These are phyloP conservation scores for Coluber constrictor DNA, from an alignment of 2,797 vertebrate species.

Conservation along the genomic window DNA sequence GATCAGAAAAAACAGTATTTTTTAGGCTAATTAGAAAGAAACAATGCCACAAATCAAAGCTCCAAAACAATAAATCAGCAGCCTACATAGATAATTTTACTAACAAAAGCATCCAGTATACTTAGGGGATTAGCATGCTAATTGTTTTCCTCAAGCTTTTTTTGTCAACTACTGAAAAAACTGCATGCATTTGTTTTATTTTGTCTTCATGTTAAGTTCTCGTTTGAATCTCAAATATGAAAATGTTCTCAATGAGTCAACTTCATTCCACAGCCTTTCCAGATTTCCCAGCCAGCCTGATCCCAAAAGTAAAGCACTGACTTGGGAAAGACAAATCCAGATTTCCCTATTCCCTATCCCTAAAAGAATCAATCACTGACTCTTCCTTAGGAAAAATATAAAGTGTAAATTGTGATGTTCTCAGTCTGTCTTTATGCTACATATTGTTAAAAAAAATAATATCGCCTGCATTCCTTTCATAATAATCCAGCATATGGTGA, in stretches of 20 bases:
- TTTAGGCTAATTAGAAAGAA: background rate
- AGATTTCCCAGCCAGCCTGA: background rate
- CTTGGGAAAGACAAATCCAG: background rate
- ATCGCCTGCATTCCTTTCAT: background rate
- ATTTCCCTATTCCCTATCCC: background rate
- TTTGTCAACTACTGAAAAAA: background rate
- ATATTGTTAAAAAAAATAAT: background rate
- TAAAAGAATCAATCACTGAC: fast-evolving
- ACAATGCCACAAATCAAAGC: background rate
- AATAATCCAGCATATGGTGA: background rate
- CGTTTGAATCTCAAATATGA: background rate
- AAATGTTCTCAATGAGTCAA: background rate
- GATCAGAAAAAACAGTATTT: background rate
- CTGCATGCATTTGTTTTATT: background rate
- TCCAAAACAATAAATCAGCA: background rate
- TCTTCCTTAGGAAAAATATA: background rate
- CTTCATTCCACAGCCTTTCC: background rate
- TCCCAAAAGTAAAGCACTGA: background rate
- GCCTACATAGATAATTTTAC: fast-evolving
- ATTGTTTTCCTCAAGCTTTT: background rate
- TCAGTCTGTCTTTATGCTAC: background rate
- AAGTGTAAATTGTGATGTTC: no score
- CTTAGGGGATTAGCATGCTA: background rate
- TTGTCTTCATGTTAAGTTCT: background rate
- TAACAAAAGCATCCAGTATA: background rate